These are phyloP conservation scores for Sclerodermus sp. DNA, from an alignment of 2,888 invertebrate genomes.

Conservation along the genomic window DNA sequence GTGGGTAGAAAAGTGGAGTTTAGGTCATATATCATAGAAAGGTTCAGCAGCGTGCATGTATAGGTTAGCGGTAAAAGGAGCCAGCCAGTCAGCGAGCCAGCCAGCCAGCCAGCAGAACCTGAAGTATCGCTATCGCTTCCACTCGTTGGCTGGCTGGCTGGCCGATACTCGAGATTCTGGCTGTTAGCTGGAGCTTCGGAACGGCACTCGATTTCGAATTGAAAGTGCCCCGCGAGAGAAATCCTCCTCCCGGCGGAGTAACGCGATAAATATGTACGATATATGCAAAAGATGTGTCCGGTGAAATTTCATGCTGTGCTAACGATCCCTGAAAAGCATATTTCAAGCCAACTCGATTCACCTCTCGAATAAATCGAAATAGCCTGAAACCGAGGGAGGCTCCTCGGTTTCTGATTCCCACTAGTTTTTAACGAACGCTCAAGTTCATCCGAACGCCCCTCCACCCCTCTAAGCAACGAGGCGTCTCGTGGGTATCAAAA, in stretches of 20 bases:
- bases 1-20: conserved; percentile 10
- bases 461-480: too few species aligned
- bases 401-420: too few species aligned
- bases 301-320: conserved; percentile 22
- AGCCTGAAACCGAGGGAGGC: too few species aligned
- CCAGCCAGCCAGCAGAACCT: too few species aligned
- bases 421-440: too few species aligned
- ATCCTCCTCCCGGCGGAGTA: not conserved
- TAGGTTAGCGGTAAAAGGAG: too few species aligned
- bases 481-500: too few species aligned
- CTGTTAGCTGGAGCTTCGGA: not conserved
- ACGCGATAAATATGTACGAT: conserved; percentile 2
- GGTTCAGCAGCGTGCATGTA: not conserved
- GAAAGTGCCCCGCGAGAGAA: conserved; percentile 15
- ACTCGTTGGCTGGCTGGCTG: not conserved
- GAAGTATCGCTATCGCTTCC: not conserved
- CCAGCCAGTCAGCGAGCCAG: too few species aligned
- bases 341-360: not conserved
- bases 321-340: conserved; percentile 26
- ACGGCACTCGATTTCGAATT: conserved; percentile 5
- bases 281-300: conserved; percentile 22
- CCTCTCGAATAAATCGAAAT: too few species aligned
- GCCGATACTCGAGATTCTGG: conserved; percentile 16
- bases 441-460: too few species aligned
- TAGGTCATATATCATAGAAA: conserved; percentile 20